A percentile compares a stretch with the other conserved stretches of the same genome.
phyloP scores from a whole-genome alignment of 2,113 vertebrate genomes.

The Neolamprologus toae region DNA sequence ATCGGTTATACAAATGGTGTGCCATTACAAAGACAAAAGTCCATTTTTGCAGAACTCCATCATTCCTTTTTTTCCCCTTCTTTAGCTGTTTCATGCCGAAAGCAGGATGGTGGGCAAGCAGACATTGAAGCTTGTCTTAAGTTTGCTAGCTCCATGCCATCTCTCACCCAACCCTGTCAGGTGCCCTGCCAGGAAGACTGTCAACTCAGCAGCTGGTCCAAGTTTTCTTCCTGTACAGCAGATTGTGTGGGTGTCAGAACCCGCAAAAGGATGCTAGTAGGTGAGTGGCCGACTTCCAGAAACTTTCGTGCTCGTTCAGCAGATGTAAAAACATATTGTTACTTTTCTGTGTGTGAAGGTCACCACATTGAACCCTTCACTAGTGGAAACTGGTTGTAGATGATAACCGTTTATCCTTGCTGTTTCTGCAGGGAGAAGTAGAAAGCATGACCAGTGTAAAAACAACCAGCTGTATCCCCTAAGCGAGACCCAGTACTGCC shows the following conservation, averaged over 20 bases:
- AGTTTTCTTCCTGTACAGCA: slow-evolving; percentile 88
- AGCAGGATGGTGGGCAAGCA: slow-evolving; percentile 84
- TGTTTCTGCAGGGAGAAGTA: slow-evolving; percentile 84
- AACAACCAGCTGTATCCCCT: slow-evolving; percentile 87
- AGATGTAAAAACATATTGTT: neutral
- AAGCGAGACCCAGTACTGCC: slow-evolving; percentile 92
- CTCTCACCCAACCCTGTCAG: slow-evolving; percentile 86
- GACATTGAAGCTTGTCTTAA: slow-evolving; percentile 82
- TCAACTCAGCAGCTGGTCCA: slow-evolving; percentile 92
- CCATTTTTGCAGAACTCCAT: neutral
- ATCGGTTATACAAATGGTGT: neutral
- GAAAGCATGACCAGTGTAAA: slow-evolving; percentile 92
- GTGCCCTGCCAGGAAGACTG: slow-evolving; percentile 95
- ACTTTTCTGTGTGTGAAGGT: neutral
- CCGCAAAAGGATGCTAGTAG: slow-evolving; percentile 83
- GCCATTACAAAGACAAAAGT: neutral
- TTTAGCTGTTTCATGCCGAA: slow-evolving; percentile 90
- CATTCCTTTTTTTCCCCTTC: neutral
- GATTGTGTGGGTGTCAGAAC: slow-evolving; percentile 89
- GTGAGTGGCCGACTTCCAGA: slow-evolving; percentile 68
- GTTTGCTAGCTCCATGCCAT: slow-evolving; percentile 79
- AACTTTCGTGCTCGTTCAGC: neutral
- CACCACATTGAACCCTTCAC: neutral
- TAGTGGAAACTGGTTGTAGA: neutral
- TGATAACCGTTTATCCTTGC: neutral